A percentile compares a stretch with the other conserved stretches of the same genome.
These are phyloP conservation scores for Marmota flaviventris DNA, from an alignment of 2,113 vertebrate genomes.

Conservation along the genomic window DNA sequence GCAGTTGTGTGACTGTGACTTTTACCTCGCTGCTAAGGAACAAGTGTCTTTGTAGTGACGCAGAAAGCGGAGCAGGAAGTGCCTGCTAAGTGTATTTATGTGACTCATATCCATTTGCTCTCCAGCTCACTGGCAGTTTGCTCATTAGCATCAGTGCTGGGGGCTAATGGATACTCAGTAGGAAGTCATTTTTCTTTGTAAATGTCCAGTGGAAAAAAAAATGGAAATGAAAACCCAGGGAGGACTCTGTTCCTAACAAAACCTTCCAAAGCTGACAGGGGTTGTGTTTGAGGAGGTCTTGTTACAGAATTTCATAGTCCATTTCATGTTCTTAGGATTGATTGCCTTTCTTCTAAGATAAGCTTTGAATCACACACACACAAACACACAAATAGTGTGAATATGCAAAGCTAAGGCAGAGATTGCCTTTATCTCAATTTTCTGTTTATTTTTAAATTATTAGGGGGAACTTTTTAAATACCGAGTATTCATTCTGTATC, in stretches of 20 bases:
- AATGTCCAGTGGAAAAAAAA: conserved; percentile 88
- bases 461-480: conserved; percentile 35
- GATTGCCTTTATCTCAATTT: background rate
- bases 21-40: conserved; percentile 84
- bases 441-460: conserved; percentile 34
- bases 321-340: background rate
- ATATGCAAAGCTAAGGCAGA: conserved; percentile 29
- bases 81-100: conserved; percentile 84
- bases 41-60: conserved; percentile 84
- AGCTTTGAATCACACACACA: background rate
- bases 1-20: conserved; percentile 76
- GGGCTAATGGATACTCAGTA: conserved; percentile 88
- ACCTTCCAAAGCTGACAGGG: background rate
- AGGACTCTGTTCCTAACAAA: conserved; percentile 62
- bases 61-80: conserved; percentile 86
- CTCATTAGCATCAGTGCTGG: conserved; percentile 86
- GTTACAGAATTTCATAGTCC: background rate
- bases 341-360: background rate
- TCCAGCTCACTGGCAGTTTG: conserved; percentile 83
- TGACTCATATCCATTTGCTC: conserved; percentile 90
- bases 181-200: conserved; percentile 88
- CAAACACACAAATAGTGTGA: background rate
- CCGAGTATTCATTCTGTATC: conserved; percentile 5
- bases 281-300: background rate
- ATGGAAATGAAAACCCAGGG: conserved; percentile 82